Evolutionary conservation across 2,113 vertebrate genomes (phyloP).

Genomic region (Clarias magur): DNA sequence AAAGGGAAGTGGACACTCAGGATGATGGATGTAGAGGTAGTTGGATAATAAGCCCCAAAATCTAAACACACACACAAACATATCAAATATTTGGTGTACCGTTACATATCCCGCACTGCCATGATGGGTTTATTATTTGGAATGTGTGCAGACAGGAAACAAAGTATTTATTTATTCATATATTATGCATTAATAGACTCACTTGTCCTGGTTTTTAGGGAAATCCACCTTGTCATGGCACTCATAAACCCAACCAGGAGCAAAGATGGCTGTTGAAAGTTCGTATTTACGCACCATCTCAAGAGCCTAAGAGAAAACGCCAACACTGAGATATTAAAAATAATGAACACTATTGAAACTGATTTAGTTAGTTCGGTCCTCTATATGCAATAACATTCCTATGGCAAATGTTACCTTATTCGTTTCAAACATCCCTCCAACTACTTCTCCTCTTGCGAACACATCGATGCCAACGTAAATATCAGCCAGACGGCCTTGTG

Average conservation of each 20-base stretch:
- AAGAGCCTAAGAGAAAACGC: slow-evolving; percentile 74
- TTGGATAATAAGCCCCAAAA: slow-evolving; percentile 82
- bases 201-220: slow-evolving; percentile 87
- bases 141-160: neutral
- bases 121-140: neutral
- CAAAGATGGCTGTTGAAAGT: slow-evolving; percentile 88
- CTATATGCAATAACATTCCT: neutral
- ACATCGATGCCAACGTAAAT: slow-evolving; percentile 89
- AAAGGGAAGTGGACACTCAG: slow-evolving; percentile 78
- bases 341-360: neutral
- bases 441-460: slow-evolving; percentile 85
- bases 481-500: slow-evolving; percentile 72
- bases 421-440: slow-evolving; percentile 83
- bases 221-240: slow-evolving; percentile 79
- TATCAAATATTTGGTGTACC: neutral
- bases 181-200: slow-evolving; percentile 53
- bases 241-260: slow-evolving; percentile 97
- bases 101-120: neutral
- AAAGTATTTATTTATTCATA: neutral
- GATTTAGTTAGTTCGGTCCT: neutral
- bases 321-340: neutral
- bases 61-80: slow-evolving; percentile 61
- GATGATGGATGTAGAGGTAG: slow-evolving; percentile 77
- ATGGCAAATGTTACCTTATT: slow-evolving; percentile 74
- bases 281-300: slow-evolving; percentile 81